Base-by-base conservation (phyloP, 2,797 vertebrate genomes). In the Telmatherina bonti region DNA sequence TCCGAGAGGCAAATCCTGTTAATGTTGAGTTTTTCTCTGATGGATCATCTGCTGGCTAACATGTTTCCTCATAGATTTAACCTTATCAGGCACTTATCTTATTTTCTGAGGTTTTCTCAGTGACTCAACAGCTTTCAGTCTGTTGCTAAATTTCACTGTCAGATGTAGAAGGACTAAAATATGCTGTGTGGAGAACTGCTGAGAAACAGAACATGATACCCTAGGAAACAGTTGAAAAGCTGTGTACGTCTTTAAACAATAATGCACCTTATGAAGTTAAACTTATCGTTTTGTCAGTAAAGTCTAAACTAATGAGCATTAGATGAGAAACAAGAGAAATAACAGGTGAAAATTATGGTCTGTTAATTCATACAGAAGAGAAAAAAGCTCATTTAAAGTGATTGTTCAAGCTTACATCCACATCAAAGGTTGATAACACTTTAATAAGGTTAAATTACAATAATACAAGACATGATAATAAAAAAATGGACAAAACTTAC, bases 401-500 rank as follows among this genome's bases (percentile, higher is more conserved):
- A 12, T 1, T 49, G 10, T 22, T 22, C 24, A 22, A 47, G 45
- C 10, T 49, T 9, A 49, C 16, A 43, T 43, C 4, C 18, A 43
- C 18, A 43, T 43, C 41, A 18, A 43, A 43, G 41, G 16, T 20
- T 43, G 27, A 26, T 26, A 27, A 5, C 47, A 51, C 24, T 12
- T 24, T 24, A 1, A n/a, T 22, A 51, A 43, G 6, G 10, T 33
- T n/a, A 11, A 16, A 11, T n/a, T 12, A 16, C 2, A 20, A 24
- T 29, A 12, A 26, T 33, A 41, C 7, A 33, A 2, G 13, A 43
- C 45, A 67, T 31, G n/a, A 3, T 16, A 31, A 43, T 1, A 15
- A 35, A 2, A 12, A 52, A 35, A 5, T 7, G 18, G n/a, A 47
- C 1, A 18, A 67, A 67, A 91, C 97, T 97, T 91, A 99, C 97